Evolutionary conservation across 2,113 vertebrate species (phyloP), one percentile per base, ranked within the genome.

Genomic region (Takifugu flavidus): DNA sequence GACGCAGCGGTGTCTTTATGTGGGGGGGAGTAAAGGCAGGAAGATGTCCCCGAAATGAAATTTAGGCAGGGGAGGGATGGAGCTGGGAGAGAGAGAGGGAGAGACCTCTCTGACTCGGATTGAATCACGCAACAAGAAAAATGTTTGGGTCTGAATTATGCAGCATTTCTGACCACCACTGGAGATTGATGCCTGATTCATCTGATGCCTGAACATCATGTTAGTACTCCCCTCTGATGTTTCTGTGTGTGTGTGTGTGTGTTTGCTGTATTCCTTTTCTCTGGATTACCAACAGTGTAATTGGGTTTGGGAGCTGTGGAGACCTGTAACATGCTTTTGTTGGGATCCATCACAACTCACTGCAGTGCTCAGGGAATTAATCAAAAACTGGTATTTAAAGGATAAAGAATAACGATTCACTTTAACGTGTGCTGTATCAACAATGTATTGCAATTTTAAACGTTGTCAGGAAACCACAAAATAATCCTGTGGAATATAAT

Each of bases 21-120:
- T 34, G 42, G 70, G 72, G 70, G 67, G 66, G 63, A 34, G 34
- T 0, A 66, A 78, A 65, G 67, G 72, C 71, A 70, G 77, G 75
- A 77, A 79, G 76, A 89, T 85, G 79, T 87, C 86, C 87, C 82
- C 80, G 61, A 91, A 91, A 91, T 91, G 86, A 89, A 84, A 91
- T 90, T 90, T 91, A 68, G 80, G 75, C 4, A 14, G 59, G 67
- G 72, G 49, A 65, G 74, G 85, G 83, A 65, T 44, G 53, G 81
- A 76, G 84, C 77, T 83, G 83, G 73, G 78, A 70, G 79, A 82
- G 67, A 62, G 74, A 84, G 56, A 78, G 64, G 14, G 65, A 25
- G 47, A 14, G 42, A 43, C 42, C 68, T 62, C 68, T 74, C 66
- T 89, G 87, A 90, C 90, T 89, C 68, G 74, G 87, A 90, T 91